Base-by-base conservation (phyloP, 2,113 vertebrate species). In the Dicaeum eximium region DNA sequence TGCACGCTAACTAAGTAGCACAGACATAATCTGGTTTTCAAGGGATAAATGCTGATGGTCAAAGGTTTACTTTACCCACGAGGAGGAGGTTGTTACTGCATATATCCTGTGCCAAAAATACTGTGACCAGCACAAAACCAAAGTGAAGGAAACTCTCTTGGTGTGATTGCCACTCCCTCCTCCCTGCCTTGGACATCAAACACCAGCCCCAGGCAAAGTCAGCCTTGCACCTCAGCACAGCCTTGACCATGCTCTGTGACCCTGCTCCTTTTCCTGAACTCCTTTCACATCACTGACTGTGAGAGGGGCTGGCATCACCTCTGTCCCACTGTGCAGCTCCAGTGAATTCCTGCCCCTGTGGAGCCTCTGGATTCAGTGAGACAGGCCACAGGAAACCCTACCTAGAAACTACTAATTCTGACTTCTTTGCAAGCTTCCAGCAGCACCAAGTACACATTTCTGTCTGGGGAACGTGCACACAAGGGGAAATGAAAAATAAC, bases 401-500 rank as follows among this genome's bases (percentile, higher is more conserved):
- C 0, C 1, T 13, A 37, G 21, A 56, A 90, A 40, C 13, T n/a
- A 22, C 35, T 51, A 11, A 12, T 38, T 86, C 54, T 69, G 31
- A 62, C 20, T 23, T 5, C 40, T 64, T 9, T 57, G 50, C 67
- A 61, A 88, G 50, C 37, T 64, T 56, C 37, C 25, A 37, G 25
- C 25, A 15, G 27, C 7, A 56, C 23, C 31, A 15, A 13, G 24
- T 7, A 79, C 13, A 11, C 5, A 4, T 0, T 6, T 16, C 4
- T 10, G 23, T 13, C 47, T 90, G 60, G 30, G 35, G 23, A 57
- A 4, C 25, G 51, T 2, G 27, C 13, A 66, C 15, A 15, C 58
- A 86, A 42, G 28, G 45, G 31, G 24, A 70, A 40, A 44, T 37
- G 15, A 51, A 73, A 67, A 47, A 35, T 7, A 70, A 28, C 14